Conservation (phyloP, 2,888 invertebrate species). For the Limnephilus rhombicus region DNA sequence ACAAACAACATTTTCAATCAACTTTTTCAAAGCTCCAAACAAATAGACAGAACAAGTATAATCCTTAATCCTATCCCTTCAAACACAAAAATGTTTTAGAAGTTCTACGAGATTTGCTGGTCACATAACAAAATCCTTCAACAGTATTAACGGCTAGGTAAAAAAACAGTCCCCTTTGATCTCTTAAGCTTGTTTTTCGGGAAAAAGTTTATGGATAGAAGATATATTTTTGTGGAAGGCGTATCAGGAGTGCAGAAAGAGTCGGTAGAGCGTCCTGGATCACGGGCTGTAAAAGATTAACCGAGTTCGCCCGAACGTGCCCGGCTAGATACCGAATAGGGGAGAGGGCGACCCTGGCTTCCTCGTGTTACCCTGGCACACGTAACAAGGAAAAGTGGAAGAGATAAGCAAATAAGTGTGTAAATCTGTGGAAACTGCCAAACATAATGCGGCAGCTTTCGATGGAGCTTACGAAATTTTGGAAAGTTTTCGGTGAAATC, state of each 20-base stretch:
- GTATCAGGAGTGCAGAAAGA: conserved; percentile 48
- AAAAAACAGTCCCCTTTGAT: conserved; percentile 35
- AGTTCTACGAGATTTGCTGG: conserved; percentile 47
- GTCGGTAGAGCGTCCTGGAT: conserved; percentile 36
- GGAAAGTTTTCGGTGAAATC: background rate
- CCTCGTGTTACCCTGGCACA: conserved; percentile 33
- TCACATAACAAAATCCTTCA: conserved; percentile 35
- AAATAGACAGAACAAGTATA: background rate
- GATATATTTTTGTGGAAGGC: conserved; percentile 9
- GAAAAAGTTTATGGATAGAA: conserved; percentile 54
- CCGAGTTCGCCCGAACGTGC: conserved; percentile 59
- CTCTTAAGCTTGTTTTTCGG: conserved; percentile 36
- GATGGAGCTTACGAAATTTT: background rate
- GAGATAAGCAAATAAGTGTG: conserved; percentile 34
- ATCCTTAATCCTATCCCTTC: background rate
- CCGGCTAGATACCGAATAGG: conserved; percentile 60
- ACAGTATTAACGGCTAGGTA: conserved; percentile 20
- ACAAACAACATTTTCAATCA: background rate
- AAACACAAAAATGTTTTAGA: conserved; percentile 18
- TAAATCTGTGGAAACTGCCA: conserved; percentile 13
- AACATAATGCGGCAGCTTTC: conserved; percentile 20
- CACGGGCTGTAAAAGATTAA: conserved; percentile 60
- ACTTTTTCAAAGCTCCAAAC: background rate
- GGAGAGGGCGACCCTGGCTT: conserved; percentile 10
- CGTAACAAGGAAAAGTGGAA: background rate